Evolutionary conservation across 2,797 vertebrate genomes (phyloP).

Genomic region (Halcyon leucocephala): DNA sequence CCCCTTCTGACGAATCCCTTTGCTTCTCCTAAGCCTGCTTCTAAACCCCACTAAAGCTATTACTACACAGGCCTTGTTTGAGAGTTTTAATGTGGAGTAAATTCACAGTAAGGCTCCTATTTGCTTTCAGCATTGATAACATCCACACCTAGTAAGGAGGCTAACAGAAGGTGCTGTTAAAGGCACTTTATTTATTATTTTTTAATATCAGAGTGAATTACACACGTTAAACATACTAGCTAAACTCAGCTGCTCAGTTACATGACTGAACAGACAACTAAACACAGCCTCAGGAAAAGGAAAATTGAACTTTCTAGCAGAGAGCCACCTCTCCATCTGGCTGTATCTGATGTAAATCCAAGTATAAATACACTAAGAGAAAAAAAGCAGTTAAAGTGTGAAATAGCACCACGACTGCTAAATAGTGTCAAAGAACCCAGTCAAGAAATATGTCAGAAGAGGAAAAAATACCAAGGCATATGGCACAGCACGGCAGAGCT

Average conservation of each 20-base stretch:
- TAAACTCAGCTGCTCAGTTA: constrained; percentile 27
- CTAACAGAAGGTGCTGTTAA: constrained; percentile 12
- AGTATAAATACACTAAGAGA: constrained; percentile 12
- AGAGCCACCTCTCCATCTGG: constrained; percentile 42
- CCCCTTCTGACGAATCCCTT: not conserved
- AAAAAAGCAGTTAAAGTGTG: not conserved
- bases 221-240: not conserved
- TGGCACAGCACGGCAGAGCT: not conserved
- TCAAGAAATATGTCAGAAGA: not conserved
- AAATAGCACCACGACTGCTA: constrained; percentile 10
- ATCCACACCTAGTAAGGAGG: not conserved
- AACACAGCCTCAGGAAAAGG: not conserved
- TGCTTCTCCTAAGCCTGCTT: not conserved
- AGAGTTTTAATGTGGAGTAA: not conserved
- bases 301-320: constrained; percentile 18
- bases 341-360: not conserved
- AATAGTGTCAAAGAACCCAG: not conserved
- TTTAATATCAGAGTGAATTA: not conserved
- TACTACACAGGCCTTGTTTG: not conserved
- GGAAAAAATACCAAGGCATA: not conserved
- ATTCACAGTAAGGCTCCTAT: not conserved
- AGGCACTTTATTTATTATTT: not conserved
- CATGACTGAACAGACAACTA: not conserved
- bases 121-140: not conserved
- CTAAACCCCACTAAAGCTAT: not conserved